phyloP scores from a whole-genome alignment of 1,140 invertebrate species.

The Dreissena polymorpha region DNA sequence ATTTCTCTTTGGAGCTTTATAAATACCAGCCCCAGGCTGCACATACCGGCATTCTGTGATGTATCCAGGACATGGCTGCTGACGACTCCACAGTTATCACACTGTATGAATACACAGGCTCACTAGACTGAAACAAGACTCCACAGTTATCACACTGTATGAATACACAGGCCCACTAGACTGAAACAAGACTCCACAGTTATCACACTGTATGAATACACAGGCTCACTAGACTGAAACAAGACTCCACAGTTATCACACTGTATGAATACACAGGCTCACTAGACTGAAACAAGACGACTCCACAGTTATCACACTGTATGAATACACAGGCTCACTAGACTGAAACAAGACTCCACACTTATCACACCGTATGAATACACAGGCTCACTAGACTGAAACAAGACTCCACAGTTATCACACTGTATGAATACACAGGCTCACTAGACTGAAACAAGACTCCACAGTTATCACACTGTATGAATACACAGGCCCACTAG shows the following conservation, averaged over 20 bases:
- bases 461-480: background rate
- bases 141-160: background rate
- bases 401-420: background rate
- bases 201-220: background rate
- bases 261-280: background rate
- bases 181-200: background rate
- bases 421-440: background rate
- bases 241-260: background rate
- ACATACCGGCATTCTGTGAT: slow-evolving; percentile 88
- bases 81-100: slow-evolving; percentile 90
- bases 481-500: background rate
- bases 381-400: background rate
- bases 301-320: background rate
- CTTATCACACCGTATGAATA: background rate
- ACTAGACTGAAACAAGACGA: background rate
- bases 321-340: background rate
- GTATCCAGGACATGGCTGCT: slow-evolving; percentile 85
- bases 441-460: background rate
- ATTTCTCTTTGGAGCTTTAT: no score
- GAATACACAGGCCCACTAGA: background rate
- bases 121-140: slow-evolving; percentile 76
- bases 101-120: slow-evolving; percentile 87
- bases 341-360: background rate
- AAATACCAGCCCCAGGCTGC: no score
- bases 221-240: background rate